These are phyloP conservation scores for Folsomia manolachei DNA, from an alignment of 2,888 invertebrate genomes.

Conservation along the genomic window DNA sequence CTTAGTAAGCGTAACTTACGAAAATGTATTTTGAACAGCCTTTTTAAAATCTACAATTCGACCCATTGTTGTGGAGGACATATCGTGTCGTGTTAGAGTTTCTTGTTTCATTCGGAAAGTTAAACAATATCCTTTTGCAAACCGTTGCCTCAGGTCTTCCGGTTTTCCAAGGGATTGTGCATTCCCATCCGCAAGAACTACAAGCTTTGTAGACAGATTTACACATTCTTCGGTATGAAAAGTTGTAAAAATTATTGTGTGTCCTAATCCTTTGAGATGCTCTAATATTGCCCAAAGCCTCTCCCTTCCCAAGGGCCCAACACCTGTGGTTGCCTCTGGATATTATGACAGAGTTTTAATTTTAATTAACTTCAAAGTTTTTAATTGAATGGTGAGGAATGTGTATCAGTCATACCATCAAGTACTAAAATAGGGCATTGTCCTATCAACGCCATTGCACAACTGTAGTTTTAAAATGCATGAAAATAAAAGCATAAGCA, in stretches of 20 bases:
- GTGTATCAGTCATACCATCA: conserved; percentile 32
- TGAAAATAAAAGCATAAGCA: too few relatives aligned
- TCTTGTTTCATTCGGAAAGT: conserved; percentile 30
- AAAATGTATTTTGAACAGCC: conserved; percentile 23
- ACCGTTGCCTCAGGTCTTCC: conserved; percentile 25
- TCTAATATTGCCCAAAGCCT: conserved; percentile 40
- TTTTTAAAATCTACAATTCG: conserved; percentile 31
- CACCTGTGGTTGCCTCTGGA: conserved; percentile 26
- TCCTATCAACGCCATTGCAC: conserved; percentile 44
- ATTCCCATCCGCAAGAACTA: conserved; percentile 37
- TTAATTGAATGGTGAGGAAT: not conserved
- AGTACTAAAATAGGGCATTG: conserved; percentile 34
- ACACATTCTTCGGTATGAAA: conserved; percentile 38
- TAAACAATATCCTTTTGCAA: conserved; percentile 35
- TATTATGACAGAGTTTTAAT: too few relatives aligned
- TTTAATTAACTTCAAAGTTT: not conserved
- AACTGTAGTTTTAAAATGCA: too few relatives aligned
- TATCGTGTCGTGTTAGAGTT: conserved; percentile 26
- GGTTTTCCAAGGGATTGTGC: conserved; percentile 40
- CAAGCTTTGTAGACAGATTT: conserved; percentile 26
- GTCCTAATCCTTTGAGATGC: conserved; percentile 26
- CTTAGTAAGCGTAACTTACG: too few relatives aligned
- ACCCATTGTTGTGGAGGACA: conserved; percentile 29
- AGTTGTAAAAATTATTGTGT: conserved; percentile 38
- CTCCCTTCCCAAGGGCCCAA: conserved; percentile 26